A percentile compares a stretch with the other conserved stretches of the same genome.
Evolutionary conservation across 2,888 invertebrate species (phyloP).

Genomic region (Rhimphoctona megacephalus): DNA sequence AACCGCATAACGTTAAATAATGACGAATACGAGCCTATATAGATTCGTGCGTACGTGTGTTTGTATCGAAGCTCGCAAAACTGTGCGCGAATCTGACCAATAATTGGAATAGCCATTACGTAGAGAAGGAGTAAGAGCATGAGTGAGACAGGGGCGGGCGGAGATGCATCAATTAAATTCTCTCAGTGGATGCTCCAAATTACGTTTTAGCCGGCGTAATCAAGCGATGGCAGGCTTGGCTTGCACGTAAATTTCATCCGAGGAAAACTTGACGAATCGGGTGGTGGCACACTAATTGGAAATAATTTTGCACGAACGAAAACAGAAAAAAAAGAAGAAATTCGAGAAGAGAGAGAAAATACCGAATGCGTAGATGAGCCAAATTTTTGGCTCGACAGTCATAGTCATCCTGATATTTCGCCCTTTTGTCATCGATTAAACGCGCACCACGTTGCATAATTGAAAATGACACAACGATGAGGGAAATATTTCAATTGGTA

Average conservation of each 20-base stretch:
- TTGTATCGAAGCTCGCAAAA: neutral
- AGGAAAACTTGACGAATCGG: constrained; percentile 22
- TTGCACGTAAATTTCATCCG: neutral
- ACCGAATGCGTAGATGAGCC: neutral
- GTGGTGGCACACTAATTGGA: constrained; percentile 19
- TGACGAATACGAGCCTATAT: constrained; percentile 26
- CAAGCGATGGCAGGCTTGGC: constrained; percentile 25
- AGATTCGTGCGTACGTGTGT: neutral
- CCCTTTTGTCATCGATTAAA: constrained; percentile 20
- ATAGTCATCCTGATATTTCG: neutral
- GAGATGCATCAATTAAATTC: constrained; percentile 46
- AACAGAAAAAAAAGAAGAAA: neutral
- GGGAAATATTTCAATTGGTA: constrained; percentile 51
- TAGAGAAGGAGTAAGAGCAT: neutral
- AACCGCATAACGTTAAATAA: constrained; percentile 59
- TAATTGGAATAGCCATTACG: constrained; percentile 45
- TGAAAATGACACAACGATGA: constrained; percentile 14
- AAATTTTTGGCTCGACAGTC: neutral
- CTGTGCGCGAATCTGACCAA: constrained; percentile 26
- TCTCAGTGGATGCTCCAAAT: constrained; percentile 18
- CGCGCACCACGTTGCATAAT: neutral
- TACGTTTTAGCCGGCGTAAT: constrained; percentile 7
- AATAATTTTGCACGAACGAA: constrained; percentile 6
- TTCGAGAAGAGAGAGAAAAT: neutral
- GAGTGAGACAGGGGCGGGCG: neutral